Evolutionary conservation across 2,888 invertebrate genomes (phyloP).

Genomic region (Seladonia tumulorum): DNA sequence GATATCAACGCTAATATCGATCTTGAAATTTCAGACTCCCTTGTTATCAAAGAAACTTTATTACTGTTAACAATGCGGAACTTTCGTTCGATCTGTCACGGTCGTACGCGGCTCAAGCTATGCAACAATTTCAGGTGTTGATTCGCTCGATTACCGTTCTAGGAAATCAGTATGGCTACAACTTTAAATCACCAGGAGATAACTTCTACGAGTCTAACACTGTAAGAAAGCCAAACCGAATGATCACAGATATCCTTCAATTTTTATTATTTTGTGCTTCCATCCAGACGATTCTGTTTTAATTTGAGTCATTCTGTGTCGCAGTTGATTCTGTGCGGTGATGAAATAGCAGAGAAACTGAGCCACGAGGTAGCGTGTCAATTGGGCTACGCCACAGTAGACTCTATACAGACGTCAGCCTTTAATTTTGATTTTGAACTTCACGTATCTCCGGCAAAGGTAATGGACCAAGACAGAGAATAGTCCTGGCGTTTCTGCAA

Average conservation of each 20-base stretch:
- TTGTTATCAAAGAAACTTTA: slow-evolving; percentile 87
- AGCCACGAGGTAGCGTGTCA: slow-evolving; percentile 83
- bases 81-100: slow-evolving; percentile 86
- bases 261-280: neutral
- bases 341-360: slow-evolving; percentile 81
- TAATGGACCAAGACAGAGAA: neutral
- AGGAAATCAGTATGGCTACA: slow-evolving; percentile 89
- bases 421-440: slow-evolving; percentile 47
- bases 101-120: slow-evolving; percentile 89
- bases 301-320: neutral
- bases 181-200: slow-evolving; percentile 75
- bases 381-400: slow-evolving; percentile 84
- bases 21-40: slow-evolving; percentile 86
- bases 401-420: slow-evolving; percentile 69
- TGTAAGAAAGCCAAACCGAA: slow-evolving; percentile 58
- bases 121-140: slow-evolving; percentile 93
- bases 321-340: slow-evolving; percentile 75
- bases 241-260: neutral
- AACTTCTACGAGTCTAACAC: slow-evolving; percentile 75
- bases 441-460: slow-evolving; percentile 34
- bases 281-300: neutral
- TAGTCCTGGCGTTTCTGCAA: neutral
- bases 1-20: neutral
- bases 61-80: slow-evolving; percentile 85
- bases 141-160: slow-evolving; percentile 92